These are phyloP conservation scores for Macheiramphus alcinus DNA, from an alignment of 2,113 vertebrate species.

Conservation along the genomic window DNA sequence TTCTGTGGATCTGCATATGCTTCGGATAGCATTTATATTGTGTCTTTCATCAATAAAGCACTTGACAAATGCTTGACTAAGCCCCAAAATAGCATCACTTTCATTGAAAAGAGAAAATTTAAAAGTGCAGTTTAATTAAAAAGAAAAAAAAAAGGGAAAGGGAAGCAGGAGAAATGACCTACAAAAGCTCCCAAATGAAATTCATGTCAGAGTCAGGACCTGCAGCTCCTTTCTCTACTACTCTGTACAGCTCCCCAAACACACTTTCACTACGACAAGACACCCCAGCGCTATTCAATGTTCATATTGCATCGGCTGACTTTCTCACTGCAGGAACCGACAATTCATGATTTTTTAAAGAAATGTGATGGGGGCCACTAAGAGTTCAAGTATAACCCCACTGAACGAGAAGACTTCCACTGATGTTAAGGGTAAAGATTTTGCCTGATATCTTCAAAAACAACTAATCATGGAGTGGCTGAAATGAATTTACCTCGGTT, in stretches of 20 bases:
- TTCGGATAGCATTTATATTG: not conserved
- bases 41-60: not conserved
- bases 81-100: not conserved
- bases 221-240: not conserved
- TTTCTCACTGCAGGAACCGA: not conserved
- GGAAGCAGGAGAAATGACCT: not conserved
- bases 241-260: not conserved
- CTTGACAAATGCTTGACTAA: not conserved
- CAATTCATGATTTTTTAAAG: not conserved
- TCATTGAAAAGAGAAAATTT: not conserved
- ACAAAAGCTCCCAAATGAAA: not conserved
- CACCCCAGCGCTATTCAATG: not conserved
- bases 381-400: not conserved
- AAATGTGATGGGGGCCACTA: not conserved
- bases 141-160: too few species aligned
- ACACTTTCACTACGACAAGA: not conserved
- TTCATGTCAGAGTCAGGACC: not conserved
- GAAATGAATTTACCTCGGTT: slow-evolving; percentile 12
- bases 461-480: not conserved
- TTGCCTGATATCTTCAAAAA: not conserved
- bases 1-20: not conserved
- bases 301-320: not conserved
- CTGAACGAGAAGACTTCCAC: not conserved
- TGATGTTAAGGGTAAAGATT: not conserved
- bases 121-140: not conserved